Conservation (phyloP, 2,113 vertebrate genomes). For the Vidua chalybeata region DNA sequence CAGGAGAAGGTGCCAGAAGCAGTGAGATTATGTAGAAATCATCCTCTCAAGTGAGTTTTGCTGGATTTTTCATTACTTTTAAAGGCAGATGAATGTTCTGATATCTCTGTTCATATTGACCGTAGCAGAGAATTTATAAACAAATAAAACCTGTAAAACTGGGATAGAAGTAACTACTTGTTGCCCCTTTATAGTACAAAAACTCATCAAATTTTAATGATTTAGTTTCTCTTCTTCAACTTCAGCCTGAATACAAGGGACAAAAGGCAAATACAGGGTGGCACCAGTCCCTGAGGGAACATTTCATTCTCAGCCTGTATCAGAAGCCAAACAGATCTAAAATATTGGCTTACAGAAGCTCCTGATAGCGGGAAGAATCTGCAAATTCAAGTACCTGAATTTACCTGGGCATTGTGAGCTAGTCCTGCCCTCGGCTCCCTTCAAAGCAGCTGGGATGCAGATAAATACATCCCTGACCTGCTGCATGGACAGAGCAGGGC, state of each 20-base stretch:
- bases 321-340: not conserved
- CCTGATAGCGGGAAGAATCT: not conserved
- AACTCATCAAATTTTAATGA: not conserved
- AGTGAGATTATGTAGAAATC: not conserved
- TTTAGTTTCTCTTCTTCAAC: not conserved
- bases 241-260: not conserved
- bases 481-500: not conserved
- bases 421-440: not conserved
- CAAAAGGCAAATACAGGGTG: not conserved
- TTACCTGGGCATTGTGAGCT: not conserved
- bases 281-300: not conserved
- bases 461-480: not conserved
- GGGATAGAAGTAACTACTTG: not conserved
- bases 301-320: not conserved
- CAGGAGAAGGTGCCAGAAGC: not conserved
- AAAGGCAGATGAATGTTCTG: not conserved
- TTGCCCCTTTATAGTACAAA: rapidly evolving
- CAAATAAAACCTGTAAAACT: not conserved
- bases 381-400: not conserved
- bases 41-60: not conserved
- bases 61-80: not conserved
- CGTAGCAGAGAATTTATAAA: not conserved
- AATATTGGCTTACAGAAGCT: not conserved
- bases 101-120: not conserved
- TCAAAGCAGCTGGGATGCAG: not conserved